Base-by-base conservation (phyloP, 2,113 vertebrate genomes). In the Pongo abelii region DNA sequence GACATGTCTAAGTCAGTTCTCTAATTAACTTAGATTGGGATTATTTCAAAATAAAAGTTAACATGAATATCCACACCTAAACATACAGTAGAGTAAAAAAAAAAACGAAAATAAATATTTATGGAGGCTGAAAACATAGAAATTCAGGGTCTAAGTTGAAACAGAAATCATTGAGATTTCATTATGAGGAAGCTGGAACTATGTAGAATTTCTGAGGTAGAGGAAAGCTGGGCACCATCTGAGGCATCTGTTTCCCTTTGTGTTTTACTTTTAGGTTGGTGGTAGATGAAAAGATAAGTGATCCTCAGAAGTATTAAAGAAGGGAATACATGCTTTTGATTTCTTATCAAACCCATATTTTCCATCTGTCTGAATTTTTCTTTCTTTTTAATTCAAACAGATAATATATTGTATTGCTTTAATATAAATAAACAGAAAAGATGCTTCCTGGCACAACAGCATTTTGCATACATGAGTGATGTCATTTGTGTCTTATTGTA, bases 31-130 rank as follows among this genome's bases (percentile, higher is more conserved):
- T 94, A 8, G 18, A 78, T 69, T n/a, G 6, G 7, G 8, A 87
- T 77, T 67, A n/a, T 48, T 93, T 95, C 77, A 35, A 64, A 46
- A 50, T 38, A 95, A 85, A 81, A 78, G 12, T 59, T 84, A 94
- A 87, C 22, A 1, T 80, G 18, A 94, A 50, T 85, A 93, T 23
- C 18, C 57, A 91, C 79, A 46, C 2, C 20, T 92, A 22, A 70
- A 72, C 1, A 20, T 74, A 48, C 12, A 89, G 30, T 55, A 61
- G 25, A 4, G 16, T 38, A 61, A 81, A 52, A 84, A n/a, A 96
- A 69, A 72, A 72, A 88, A 75, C 11, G 77, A 67, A 70, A 78
- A 74, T 81, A 20, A 22, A 78, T 40, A 8, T 20, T 67, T 17
- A 93, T 10, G 17, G 32, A 92, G 48, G n/a, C 11, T 61, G 11